Conservation (phyloP, 2,113 vertebrate species). For the Cephalopholis sonnerati region DNA sequence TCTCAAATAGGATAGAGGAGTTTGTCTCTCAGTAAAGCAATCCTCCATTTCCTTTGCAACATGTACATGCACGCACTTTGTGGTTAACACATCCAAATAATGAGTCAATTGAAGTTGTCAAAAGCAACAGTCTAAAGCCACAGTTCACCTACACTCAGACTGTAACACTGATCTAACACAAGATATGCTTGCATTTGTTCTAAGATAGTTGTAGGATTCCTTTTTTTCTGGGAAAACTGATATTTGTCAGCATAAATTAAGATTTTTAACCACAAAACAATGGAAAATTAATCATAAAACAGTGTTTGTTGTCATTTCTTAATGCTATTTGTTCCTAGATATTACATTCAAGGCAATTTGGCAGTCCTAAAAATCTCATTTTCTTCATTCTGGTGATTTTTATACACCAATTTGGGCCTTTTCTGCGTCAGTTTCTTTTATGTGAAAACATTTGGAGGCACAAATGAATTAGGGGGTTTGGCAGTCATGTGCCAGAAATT, state of each 20-base stretch:
- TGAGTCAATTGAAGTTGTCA: slow-evolving; percentile 18
- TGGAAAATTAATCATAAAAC: neutral
- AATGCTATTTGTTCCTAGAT: neutral
- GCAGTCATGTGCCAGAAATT: too few species aligned
- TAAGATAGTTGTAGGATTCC: too few species aligned
- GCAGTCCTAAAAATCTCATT: too few species aligned
- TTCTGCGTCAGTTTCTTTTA: too few species aligned
- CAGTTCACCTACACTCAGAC: slow-evolving; percentile 1
- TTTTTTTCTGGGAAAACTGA: neutral
- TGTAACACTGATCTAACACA: neutral
- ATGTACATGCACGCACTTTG: slow-evolving; percentile 26
- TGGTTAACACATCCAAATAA: slow-evolving; percentile 36
- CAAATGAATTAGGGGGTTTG: too few species aligned
- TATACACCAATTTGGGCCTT: too few species aligned
- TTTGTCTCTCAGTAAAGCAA: neutral
- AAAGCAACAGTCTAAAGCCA: slow-evolving; percentile 19
- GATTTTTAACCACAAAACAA: neutral
- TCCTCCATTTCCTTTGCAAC: slow-evolving; percentile 31
- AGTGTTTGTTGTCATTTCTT: neutral
- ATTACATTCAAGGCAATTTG: too few species aligned
- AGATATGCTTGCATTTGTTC: neutral
- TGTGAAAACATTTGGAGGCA: too few species aligned
- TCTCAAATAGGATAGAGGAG: neutral
- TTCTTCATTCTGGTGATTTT: too few species aligned
- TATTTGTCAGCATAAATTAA: neutral